These are phyloP conservation scores for Staurois parvus DNA, from an alignment of 2,797 vertebrate genomes.

Conservation along the genomic window DNA sequence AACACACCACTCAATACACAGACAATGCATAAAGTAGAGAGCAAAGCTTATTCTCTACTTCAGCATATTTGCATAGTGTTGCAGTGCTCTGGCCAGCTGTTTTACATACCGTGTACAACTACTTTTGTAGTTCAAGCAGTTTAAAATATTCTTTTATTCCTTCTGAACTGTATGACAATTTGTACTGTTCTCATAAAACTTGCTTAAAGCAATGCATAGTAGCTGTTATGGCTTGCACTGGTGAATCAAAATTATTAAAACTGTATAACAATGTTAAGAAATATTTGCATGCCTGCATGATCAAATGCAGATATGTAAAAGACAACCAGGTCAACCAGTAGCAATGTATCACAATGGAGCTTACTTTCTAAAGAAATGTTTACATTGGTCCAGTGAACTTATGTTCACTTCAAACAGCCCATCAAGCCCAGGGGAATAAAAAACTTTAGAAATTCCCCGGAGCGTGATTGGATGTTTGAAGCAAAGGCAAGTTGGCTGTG, in stretches of 20 bases:
- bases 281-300: background rate
- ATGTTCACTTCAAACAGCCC: background rate
- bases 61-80: background rate
- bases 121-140: background rate
- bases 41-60: background rate
- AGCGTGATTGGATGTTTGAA: background rate
- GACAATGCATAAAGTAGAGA: background rate
- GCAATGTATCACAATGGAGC: background rate
- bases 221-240: background rate
- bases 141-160: background rate
- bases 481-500: background rate
- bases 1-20: slow-evolving; percentile 9
- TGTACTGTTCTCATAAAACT: background rate
- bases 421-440: background rate
- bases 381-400: background rate
- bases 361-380: background rate
- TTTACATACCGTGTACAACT: background rate
- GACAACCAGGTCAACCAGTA: background rate
- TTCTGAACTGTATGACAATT: background rate
- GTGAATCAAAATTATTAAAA: background rate
- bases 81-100: background rate
- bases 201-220: background rate
- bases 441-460: background rate
- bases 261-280: background rate
- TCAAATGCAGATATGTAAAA: background rate